These are phyloP conservation scores for Ophion ellenae DNA, from an alignment of 2,888 invertebrate species.

Conservation along the genomic window DNA sequence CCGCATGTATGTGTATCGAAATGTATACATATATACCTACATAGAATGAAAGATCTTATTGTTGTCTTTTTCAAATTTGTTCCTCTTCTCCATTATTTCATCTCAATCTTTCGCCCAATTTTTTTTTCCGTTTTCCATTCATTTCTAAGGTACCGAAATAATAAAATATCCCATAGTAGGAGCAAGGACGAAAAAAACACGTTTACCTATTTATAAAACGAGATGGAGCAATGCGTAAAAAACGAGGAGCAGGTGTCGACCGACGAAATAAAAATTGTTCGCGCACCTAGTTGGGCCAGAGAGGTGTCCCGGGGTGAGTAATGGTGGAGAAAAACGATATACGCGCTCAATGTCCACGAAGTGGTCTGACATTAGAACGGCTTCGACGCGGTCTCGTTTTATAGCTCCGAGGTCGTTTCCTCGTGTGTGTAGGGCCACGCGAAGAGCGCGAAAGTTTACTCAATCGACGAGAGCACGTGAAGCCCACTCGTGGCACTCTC, in stretches of 20 bases:
- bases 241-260: neutral
- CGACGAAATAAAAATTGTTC: slow-evolving; percentile 24
- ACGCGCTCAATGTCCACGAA: slow-evolving; percentile 25
- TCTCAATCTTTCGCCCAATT: no score
- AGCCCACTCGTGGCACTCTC: slow-evolving; percentile 52
- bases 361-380: slow-evolving; percentile 36
- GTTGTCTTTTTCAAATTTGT: no score
- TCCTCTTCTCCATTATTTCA: no score
- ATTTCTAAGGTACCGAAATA: no score
- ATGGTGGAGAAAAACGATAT: slow-evolving; percentile 59
- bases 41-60: no score
- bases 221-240: neutral
- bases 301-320: slow-evolving; percentile 25
- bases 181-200: neutral
- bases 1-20: no score
- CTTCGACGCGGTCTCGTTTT: slow-evolving; percentile 36
- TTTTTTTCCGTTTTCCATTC: no score
- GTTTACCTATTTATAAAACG: neutral
- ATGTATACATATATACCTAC: no score
- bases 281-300: neutral
- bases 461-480: slow-evolving; percentile 57
- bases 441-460: slow-evolving; percentile 53
- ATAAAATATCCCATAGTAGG: neutral
- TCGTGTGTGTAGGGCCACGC: neutral
- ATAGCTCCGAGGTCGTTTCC: slow-evolving; percentile 15